Percentiles rank a stretch among this genome's conserved stretches.
phyloP scores from a whole-genome alignment of 2,888 invertebrate species.

The Zeuzera pyrina region DNA sequence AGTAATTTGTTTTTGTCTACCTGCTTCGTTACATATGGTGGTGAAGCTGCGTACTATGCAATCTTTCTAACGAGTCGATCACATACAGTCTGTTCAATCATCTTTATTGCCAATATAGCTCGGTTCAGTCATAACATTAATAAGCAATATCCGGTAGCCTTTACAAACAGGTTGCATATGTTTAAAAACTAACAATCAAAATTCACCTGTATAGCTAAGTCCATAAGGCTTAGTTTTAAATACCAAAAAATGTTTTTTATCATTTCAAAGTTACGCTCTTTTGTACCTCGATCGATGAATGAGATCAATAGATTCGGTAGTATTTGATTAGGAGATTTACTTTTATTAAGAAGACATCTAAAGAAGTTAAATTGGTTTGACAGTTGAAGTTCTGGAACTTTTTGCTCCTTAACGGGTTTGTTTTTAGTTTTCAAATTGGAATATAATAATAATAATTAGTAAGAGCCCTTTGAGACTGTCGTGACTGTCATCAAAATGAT shows the following conservation, averaged over 20 bases:
- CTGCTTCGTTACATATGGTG: no score
- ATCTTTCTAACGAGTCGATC: slow-evolving; percentile 19
- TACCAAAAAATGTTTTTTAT: slow-evolving; percentile 14
- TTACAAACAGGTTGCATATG: slow-evolving; percentile 52
- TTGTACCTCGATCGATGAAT: slow-evolving; percentile 43
- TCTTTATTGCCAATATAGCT: slow-evolving; percentile 59
- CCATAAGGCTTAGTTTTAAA: not conserved
- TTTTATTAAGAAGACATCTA: no score
- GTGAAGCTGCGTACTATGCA: slow-evolving; percentile 13
- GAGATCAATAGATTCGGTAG: slow-evolving; percentile 38
- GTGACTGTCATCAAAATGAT: no score
- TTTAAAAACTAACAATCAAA: slow-evolving; percentile 17
- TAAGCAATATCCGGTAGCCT: slow-evolving; percentile 64
- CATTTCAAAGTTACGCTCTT: not conserved
- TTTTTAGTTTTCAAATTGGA: no score
- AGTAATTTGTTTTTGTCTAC: no score
- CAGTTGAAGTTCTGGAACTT: no score
- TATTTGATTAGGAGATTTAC: no score
- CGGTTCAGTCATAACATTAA: slow-evolving; percentile 57
- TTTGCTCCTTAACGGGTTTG: no score
- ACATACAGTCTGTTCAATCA: slow-evolving; percentile 43
- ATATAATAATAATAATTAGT: no score
- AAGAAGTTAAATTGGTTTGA: no score
- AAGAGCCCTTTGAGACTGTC: no score
- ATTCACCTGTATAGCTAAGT: slow-evolving; percentile 16